phyloP scores from a whole-genome alignment of 2,113 vertebrate genomes.

The Lota lota region DNA sequence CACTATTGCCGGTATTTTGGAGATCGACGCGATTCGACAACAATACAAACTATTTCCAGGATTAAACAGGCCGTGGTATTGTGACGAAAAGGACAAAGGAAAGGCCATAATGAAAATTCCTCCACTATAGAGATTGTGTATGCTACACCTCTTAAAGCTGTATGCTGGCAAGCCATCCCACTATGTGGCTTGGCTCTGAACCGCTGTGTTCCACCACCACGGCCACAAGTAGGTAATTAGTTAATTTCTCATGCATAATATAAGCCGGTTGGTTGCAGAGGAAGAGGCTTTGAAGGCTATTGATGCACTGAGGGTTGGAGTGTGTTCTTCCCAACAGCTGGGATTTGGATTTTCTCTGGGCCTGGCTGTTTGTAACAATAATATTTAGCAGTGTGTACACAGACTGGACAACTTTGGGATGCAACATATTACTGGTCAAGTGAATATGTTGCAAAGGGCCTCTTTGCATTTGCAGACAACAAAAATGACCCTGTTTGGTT shows the following conservation, averaged over 20 bases:
- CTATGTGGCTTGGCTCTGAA: slow-evolving; percentile 41
- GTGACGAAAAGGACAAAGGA: too few species aligned
- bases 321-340: slow-evolving; percentile 34
- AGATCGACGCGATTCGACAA: background rate
- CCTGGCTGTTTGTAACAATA: slow-evolving; percentile 34
- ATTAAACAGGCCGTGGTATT: too few species aligned
- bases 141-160: slow-evolving; percentile 24
- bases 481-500: too few species aligned
- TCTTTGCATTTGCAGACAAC: too few species aligned
- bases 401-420: slow-evolving; percentile 16
- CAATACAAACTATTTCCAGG: too few species aligned
- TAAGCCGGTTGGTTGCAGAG: slow-evolving; percentile 19
- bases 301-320: slow-evolving; percentile 35
- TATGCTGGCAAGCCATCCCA: slow-evolving; percentile 36
- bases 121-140: too few species aligned
- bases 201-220: slow-evolving; percentile 34
- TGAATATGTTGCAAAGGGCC: too few species aligned
- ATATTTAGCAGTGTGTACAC: slow-evolving; percentile 57
- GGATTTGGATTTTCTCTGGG: slow-evolving; percentile 21
- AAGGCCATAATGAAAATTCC: too few species aligned
- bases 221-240: slow-evolving; percentile 49
- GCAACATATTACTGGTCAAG: slow-evolving; percentile 14
- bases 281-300: slow-evolving; percentile 34
- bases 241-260: slow-evolving; percentile 60
- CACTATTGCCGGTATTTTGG: background rate